These are phyloP conservation scores for Alca torda DNA, from an alignment of 2,797 vertebrate species.

Conservation along the genomic window DNA sequence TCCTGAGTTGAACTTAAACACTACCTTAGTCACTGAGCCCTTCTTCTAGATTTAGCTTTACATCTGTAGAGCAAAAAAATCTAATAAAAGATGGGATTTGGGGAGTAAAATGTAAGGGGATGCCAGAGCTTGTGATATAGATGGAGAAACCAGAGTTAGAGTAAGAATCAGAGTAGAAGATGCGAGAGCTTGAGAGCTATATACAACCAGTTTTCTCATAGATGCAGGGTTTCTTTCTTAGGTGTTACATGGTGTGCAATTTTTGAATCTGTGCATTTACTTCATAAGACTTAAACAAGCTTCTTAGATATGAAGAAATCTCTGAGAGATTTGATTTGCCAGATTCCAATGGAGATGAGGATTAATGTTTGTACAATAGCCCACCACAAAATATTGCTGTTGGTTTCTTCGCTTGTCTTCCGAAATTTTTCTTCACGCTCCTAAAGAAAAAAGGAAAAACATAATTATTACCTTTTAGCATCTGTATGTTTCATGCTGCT, in stretches of 20 bases:
- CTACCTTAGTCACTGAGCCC: neutral
- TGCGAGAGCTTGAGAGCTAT: neutral
- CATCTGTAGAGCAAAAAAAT: neutral
- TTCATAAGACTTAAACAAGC: conserved; percentile 79
- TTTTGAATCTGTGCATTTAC: neutral
- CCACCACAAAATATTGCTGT: conserved; percentile 90
- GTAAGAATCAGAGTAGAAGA: neutral
- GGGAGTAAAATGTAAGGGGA: neutral
- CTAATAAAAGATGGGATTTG: neutral
- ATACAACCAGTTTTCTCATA: neutral
- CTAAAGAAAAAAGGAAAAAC: conserved; percentile 64
- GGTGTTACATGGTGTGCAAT: neutral
- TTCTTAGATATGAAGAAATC: conserved; percentile 94
- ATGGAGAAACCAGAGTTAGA: neutral
- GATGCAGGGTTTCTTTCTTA: neutral
- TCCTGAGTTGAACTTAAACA: neutral
- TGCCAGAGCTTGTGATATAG: neutral
- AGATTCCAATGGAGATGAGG: conserved; percentile 85
- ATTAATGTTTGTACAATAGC: conserved; percentile 84
- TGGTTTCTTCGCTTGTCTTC: conserved; percentile 86
- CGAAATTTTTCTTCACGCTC: conserved; percentile 90
- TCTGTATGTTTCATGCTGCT: neutral
- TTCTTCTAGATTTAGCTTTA: neutral
- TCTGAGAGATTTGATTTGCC: conserved; percentile 91
- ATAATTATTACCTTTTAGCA: neutral